These are phyloP conservation scores for Austrolebias charrua DNA, from an alignment of 2,797 vertebrate species.

Conservation along the genomic window DNA sequence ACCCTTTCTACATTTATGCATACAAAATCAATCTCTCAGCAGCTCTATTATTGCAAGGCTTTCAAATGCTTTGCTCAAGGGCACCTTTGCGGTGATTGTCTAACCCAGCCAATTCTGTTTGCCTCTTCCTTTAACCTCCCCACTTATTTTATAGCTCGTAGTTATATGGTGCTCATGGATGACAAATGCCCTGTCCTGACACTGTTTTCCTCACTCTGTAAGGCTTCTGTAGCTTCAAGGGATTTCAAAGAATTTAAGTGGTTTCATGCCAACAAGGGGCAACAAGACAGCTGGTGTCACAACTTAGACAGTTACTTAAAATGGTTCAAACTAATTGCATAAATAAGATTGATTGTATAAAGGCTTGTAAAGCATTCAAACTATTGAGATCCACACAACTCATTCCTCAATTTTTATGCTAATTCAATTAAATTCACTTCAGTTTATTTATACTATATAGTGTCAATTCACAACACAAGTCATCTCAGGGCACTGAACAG, in stretches of 20 bases:
- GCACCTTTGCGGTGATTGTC: conserved; percentile 28
- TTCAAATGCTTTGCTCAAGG: conserved; percentile 41
- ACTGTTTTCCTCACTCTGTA: conserved; percentile 13
- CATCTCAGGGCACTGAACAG: no score
- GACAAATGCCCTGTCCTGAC: conserved; percentile 26
- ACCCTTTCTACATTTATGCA: conserved; percentile 6
- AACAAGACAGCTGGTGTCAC: not conserved
- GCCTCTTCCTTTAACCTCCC: conserved; percentile 6
- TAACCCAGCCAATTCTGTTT: conserved; percentile 32
- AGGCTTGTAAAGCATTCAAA: no score
- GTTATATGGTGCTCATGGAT: conserved; percentile 21
- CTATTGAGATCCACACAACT: no score
- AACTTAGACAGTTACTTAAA: not conserved
- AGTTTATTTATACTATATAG: not conserved
- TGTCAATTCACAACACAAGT: no score
- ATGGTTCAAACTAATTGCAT: not conserved
- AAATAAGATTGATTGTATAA: not conserved
- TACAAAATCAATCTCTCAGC: conserved; percentile 17
- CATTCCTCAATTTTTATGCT: no score
- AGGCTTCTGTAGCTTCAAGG: conserved; percentile 23
- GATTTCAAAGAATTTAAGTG: conserved; percentile 28
- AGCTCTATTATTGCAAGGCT: conserved; percentile 7
- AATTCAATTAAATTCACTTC: not conserved
- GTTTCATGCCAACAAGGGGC: conserved; percentile 1
- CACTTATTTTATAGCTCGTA: conserved; percentile 32